Evolutionary conservation across 2,888 invertebrate genomes (phyloP), one percentile per base, ranked within the genome.

Genomic region (Amphiduros pacificus): DNA sequence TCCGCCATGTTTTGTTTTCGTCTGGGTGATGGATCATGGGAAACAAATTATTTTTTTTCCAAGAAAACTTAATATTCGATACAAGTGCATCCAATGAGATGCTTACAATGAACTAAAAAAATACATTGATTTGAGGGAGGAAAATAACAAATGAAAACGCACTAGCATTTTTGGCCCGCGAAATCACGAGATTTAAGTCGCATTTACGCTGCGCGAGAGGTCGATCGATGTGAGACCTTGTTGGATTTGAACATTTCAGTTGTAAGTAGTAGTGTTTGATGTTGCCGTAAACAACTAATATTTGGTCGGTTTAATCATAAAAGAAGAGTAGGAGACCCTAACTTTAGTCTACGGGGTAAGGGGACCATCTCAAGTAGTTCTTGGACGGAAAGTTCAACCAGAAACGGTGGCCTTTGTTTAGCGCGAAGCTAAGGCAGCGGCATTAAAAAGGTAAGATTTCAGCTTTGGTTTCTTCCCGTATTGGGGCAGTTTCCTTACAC

Each of bases 1-100:
- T 70, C 70, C 31, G 65, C 65, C 67, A 67, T 67, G 32, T 59
- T 59, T 53, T 59, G 52, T 59, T 59, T 51, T 59, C 59, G 48
- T 58, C 44, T 44, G 44, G 20, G 36, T 11, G 17, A 36, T 9
- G 36, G 36, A 9, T 36, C 36, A 36, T 36, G 36, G 36, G 36
- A 36, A 17, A 36, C 9, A 36, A 36, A 9, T n/a, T n/a, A n/a
- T n/a, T n/a, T n/a, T 44, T 44, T 44, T 44, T 44, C 36, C 36
- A 9, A 44, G n/a, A 20, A 44, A 44, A 44, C 44, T n/a, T n/a
- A n/a, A n/a, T n/a, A n/a, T n/a, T n/a, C n/a, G n/a, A n/a, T n/a
- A n/a, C n/a, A n/a, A n/a, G n/a, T n/a, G n/a, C n/a, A n/a, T n/a
- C n/a, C n/a, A n/a, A n/a, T n/a, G n/a, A n/a, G n/a, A n/a, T n/a